Conservation (phyloP, 2,888 invertebrate species). For the Thymelicus sylvestris region DNA sequence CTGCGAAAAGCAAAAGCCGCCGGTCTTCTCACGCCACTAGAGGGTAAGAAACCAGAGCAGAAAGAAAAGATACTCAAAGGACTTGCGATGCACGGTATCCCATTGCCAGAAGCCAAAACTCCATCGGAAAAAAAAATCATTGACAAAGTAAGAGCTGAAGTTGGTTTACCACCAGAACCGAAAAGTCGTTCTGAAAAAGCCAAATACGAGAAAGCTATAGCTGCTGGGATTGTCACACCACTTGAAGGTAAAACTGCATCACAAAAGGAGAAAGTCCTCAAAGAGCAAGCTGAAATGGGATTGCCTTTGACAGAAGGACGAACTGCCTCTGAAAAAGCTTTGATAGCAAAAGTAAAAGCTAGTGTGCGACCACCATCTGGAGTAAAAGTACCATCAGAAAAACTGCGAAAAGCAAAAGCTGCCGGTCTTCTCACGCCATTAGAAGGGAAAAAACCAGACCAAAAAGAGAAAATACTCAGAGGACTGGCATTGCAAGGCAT, state of each 20-base stretch:
- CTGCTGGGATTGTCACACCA: conserved; percentile 47
- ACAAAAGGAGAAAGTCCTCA: conserved; percentile 34
- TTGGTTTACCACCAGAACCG: conserved; percentile 43
- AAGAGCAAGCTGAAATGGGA: not conserved
- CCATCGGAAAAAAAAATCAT: conserved; percentile 42
- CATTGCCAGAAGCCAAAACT: conserved; percentile 43
- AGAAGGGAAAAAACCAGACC: conserved; percentile 38
- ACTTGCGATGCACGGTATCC: conserved; percentile 39
- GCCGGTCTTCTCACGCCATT: conserved; percentile 46
- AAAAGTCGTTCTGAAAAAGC: conserved; percentile 38
- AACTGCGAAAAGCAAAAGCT: conserved; percentile 43
- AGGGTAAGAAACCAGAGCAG: conserved; percentile 39
- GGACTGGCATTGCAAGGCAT: conserved; percentile 39
- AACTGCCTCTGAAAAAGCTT: conserved; percentile 40
- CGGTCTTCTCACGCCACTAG: conserved; percentile 45
- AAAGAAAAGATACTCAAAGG: conserved; percentile 42
- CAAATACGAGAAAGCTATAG: conserved; percentile 34
- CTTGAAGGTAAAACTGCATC: conserved; percentile 47
- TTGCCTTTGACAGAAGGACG: not conserved
- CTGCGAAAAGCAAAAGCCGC: conserved; percentile 42
- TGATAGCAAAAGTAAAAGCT: conserved; percentile 47
- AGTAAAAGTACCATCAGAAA: conserved; percentile 39
- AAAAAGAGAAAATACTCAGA: conserved; percentile 43
- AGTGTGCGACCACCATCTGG: conserved; percentile 14
- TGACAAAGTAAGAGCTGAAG: conserved; percentile 36